phyloP scores from a whole-genome alignment of 2,888 invertebrate species.

The Dasypolia templi region DNA sequence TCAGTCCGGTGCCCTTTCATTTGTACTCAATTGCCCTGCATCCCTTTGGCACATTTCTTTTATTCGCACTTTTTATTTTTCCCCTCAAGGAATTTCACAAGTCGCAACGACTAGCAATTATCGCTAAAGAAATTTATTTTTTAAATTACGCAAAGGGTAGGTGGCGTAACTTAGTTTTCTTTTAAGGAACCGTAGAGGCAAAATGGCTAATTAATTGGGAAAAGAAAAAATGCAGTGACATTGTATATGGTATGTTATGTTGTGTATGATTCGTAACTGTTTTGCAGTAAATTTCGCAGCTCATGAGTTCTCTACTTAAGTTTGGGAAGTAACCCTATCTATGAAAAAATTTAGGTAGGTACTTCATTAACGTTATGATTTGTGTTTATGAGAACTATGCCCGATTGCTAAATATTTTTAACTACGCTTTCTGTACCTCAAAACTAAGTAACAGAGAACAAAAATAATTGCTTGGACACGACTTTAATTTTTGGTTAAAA shows the following conservation, averaged over 20 bases:
- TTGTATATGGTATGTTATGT: too few relatives aligned
- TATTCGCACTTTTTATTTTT: slow-evolving; percentile 82
- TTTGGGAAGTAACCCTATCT: background rate
- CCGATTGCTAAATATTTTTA: too few relatives aligned
- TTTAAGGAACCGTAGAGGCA: slow-evolving; percentile 56
- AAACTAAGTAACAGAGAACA: too few relatives aligned
- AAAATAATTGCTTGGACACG: too few relatives aligned
- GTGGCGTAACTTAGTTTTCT: slow-evolving; percentile 58
- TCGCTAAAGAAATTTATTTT: slow-evolving; percentile 76
- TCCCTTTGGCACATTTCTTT: slow-evolving; percentile 88
- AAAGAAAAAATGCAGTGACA: slow-evolving; percentile 23
- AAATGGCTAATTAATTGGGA: slow-evolving; percentile 25
- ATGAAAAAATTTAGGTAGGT: background rate
- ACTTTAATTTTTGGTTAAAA: too few relatives aligned
- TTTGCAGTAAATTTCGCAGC: background rate
- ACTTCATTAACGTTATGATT: background rate
- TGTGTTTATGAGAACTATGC: too few relatives aligned
- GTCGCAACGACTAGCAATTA: slow-evolving; percentile 78
- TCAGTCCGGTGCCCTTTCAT: slow-evolving; percentile 86
- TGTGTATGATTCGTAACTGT: background rate
- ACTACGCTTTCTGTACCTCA: too few relatives aligned
- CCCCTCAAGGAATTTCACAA: slow-evolving; percentile 81
- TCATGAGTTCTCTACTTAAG: background rate
- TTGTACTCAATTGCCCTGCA: slow-evolving; percentile 86
- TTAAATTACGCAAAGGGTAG: slow-evolving; percentile 65